Evolutionary conservation across 2,113 vertebrate genomes (phyloP), one percentile per base, ranked within the genome.

Genomic region (Oncorhynchus tshawytscha): DNA sequence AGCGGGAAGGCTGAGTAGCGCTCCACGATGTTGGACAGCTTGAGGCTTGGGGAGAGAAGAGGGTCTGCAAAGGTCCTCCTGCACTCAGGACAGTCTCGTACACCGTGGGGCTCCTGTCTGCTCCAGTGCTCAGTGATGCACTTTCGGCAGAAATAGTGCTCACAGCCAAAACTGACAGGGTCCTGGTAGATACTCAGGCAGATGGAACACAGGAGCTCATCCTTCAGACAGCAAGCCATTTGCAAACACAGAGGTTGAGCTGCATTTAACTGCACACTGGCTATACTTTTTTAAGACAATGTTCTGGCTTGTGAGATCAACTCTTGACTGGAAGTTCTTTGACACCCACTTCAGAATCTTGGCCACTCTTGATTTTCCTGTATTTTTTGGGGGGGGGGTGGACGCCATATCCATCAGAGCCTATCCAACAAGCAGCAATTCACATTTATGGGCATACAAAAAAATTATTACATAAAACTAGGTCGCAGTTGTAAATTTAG

Each of bases 141-240:
- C 86, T 96, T 96, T 29, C 97, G 94, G 89, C 97, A 99, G 93
- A 99, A 99, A 90, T 97, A 97, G 90, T 99, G 97, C 92, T 99
- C 97, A 1, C 97, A 99, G 85, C 97, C 96, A 5, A 98, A 95
- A 86, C 97, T 97, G 84, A 99, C 97, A 0, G 97, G 97, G 84
- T 99, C 97, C 91, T 98, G 97, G 91, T 98, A 99, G 87, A 99
- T 97, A 90, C 97, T 97, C 92, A 99, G 94, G 87, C 97, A 99
- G 92, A 99, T 99, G 86, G 97, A 97, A 94, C 97, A 99, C 51
- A 99, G 93, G 86, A 99, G 95, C 94, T 99, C 97, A 76, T 99
- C 97, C 93, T 97, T 97, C 91, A 99, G 94, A 95, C 96, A 96
- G 91, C 96, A 97, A 68, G 96, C 95, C 96, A 98, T 96, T 93